A percentile compares a stretch with the other conserved stretches of the same genome.
phyloP scores from a whole-genome alignment of 2,888 invertebrate genomes.

The Amiota minor region DNA sequence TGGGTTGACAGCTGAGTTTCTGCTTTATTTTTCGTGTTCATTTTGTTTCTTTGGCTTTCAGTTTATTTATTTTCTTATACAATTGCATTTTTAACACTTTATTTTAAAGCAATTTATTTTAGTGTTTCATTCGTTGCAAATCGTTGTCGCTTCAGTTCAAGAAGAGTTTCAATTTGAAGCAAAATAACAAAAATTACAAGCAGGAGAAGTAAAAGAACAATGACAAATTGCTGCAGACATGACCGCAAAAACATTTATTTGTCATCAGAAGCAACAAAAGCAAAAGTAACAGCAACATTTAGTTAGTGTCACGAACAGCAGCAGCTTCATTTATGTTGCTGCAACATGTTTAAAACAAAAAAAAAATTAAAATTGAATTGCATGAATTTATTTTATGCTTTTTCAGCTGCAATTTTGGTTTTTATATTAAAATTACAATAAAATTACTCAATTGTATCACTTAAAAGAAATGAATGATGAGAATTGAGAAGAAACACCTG shows the following conservation, averaged over 20 bases:
- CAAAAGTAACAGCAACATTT: too few relatives aligned
- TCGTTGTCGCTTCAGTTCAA: slow-evolving; percentile 1
- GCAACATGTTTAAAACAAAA: background rate
- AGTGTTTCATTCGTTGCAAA: slow-evolving; percentile 9
- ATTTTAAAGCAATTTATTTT: slow-evolving; percentile 26
- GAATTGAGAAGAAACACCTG: slow-evolving; percentile 16
- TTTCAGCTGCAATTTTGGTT: background rate
- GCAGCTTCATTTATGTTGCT: background rate
- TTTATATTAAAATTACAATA: background rate
- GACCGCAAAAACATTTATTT: slow-evolving; percentile 23
- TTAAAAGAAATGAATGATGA: background rate
- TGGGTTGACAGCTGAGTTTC: slow-evolving; percentile 12
- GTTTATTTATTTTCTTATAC: background rate
- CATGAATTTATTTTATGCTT: background rate
- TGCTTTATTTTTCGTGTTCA: slow-evolving; percentile 1
- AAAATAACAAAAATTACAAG: too few relatives aligned
- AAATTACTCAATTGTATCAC: slow-evolving; percentile 16
- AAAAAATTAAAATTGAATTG: background rate
- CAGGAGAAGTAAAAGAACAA: too few relatives aligned
- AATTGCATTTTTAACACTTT: background rate
- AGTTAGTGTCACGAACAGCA: slow-evolving; percentile 20
- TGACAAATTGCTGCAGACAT: slow-evolving; percentile 16
- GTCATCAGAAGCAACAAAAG: background rate
- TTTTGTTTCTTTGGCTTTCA: background rate
- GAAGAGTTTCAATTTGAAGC: too few relatives aligned